A percentile compares a stretch with the other conserved stretches of the same genome.
These are phyloP conservation scores for Leistus spinibarbis DNA, from an alignment of 2,888 invertebrate species.

Conservation along the genomic window DNA sequence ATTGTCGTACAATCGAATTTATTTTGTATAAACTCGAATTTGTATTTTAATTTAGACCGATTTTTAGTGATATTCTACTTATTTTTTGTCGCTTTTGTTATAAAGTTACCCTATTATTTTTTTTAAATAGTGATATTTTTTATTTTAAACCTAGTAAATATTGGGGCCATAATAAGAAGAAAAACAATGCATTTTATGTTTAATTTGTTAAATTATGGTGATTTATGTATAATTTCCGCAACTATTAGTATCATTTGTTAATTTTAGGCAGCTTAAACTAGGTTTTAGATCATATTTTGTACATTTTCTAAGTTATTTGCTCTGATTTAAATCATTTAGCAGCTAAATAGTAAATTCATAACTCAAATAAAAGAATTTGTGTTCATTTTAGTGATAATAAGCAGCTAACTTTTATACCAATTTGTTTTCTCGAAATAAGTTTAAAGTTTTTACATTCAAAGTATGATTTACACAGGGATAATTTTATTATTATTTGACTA, in stretches of 20 bases:
- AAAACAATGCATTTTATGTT: not conserved
- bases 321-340: not conserved
- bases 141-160: not conserved
- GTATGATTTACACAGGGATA: not conserved
- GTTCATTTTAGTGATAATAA: not conserved
- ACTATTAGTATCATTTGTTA: not conserved
- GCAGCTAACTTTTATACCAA: not conserved
- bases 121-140: not conserved
- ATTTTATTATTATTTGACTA: not conserved
- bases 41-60: not conserved
- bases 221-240: not conserved
- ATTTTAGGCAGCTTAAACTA: not conserved
- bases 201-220: not conserved
- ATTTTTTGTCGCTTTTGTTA: not conserved
- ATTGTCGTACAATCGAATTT: not conserved
- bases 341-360: not conserved
- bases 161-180: not conserved
- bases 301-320: not conserved
- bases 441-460: not conserved
- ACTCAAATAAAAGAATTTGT: not conserved
- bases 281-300: not conserved
- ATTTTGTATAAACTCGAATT: not conserved
- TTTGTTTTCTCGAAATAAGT: not conserved
- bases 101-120: not conserved
- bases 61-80: not conserved